phyloP scores from a whole-genome alignment of 2,888 invertebrate genomes.

The Eupithecia pulchellata region DNA sequence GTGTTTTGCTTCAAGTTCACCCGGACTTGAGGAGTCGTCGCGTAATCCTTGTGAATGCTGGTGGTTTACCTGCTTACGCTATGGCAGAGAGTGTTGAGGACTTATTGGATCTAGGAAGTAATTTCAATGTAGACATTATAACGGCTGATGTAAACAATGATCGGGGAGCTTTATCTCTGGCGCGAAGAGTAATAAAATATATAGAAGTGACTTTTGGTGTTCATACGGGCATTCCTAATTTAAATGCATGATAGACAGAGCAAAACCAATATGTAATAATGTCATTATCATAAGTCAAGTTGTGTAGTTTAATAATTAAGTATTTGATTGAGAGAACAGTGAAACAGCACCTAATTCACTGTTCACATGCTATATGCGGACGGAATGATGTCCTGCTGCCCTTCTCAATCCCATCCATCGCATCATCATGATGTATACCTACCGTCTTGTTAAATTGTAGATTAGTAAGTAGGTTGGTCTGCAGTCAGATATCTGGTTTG shows the following conservation, averaged over 20 bases:
- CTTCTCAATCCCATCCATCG: neutral
- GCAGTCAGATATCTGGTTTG: neutral
- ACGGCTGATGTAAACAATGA: slow-evolving; percentile 67
- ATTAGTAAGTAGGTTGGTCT: neutral
- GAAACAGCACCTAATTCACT: too few species aligned
- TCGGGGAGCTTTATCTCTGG: slow-evolving; percentile 64
- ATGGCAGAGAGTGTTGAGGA: slow-evolving; percentile 74
- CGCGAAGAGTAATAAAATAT: slow-evolving; percentile 69
- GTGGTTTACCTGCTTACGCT: slow-evolving; percentile 68
- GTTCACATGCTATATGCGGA: too few species aligned
- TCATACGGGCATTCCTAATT: slow-evolving; percentile 76
- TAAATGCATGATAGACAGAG: slow-evolving; percentile 59
- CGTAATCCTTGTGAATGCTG: slow-evolving; percentile 73
- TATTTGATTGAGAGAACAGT: too few species aligned
- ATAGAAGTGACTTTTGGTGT: slow-evolving; percentile 74
- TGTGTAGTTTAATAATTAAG: too few species aligned
- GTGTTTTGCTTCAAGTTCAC: slow-evolving; percentile 68
- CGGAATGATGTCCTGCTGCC: neutral
- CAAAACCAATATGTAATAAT: too few species aligned
- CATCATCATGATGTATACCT: neutral
- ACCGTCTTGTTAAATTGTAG: neutral
- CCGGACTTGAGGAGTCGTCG: slow-evolving; percentile 73
- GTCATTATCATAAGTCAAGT: too few species aligned
- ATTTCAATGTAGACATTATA: slow-evolving; percentile 70
- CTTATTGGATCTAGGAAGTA: slow-evolving; percentile 65